These are phyloP conservation scores for Syngnathus scovelli DNA, from an alignment of 2,113 vertebrate genomes.

Conservation along the genomic window DNA sequence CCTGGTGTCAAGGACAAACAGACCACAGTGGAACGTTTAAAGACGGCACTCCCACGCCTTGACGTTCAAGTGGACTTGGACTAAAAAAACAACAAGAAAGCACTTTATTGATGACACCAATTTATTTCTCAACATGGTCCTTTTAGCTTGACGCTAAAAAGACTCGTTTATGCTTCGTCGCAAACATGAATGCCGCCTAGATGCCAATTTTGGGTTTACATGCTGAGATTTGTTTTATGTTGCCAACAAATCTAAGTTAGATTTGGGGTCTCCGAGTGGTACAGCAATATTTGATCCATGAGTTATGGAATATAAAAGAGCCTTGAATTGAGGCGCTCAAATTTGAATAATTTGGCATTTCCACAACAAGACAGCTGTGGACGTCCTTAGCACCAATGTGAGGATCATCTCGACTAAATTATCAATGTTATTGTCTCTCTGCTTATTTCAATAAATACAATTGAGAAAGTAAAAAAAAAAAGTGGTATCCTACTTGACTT, in stretches of 20 bases:
- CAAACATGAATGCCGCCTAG: not conserved
- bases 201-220: not conserved
- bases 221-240: not conserved
- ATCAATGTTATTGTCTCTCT: constrained; percentile 4
- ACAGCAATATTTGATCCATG: not conserved
- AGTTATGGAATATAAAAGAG: not conserved
- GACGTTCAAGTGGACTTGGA: constrained; percentile 74
- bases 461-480: constrained; percentile 5
- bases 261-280: not conserved
- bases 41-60: constrained; percentile 78
- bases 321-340: not conserved
- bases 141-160: not conserved
- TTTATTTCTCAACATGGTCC: constrained; percentile 30
- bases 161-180: not conserved
- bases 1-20: constrained; percentile 81
- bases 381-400: constrained; percentile 59
- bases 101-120: constrained; percentile 29
- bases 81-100: constrained; percentile 28
- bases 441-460: constrained; percentile 47
- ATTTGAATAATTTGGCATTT: constrained; percentile 66
- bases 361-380: constrained; percentile 46
- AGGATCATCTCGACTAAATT: constrained; percentile 8
- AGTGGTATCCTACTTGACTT: constrained; percentile 18
- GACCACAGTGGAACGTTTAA: constrained; percentile 67
- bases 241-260: not conserved